Conservation (phyloP, 2,888 invertebrate species). For the Crematogaster levior region DNA sequence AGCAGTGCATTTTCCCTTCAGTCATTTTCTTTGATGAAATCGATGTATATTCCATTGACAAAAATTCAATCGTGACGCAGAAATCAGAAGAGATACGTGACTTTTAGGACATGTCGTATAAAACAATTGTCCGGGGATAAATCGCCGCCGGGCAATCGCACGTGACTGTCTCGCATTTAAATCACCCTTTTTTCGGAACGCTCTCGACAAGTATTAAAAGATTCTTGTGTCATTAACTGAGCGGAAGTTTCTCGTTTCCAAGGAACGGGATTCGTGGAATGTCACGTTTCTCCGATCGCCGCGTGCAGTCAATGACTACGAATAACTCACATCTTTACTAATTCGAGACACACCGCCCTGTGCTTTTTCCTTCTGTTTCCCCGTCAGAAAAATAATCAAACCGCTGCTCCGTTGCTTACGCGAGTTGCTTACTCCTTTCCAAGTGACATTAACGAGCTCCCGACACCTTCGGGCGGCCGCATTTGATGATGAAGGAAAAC, state of each 20-base stretch:
- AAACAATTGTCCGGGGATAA: constrained; percentile 39
- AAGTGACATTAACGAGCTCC: constrained; percentile 68
- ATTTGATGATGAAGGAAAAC: constrained; percentile 53
- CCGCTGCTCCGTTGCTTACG: constrained; percentile 47
- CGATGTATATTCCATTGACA: neutral
- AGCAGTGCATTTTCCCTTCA: neutral
- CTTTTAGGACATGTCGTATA: neutral
- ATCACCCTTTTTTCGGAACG: constrained; percentile 21
- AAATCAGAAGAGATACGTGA: constrained; percentile 9
- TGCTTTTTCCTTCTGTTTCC: constrained; percentile 1
- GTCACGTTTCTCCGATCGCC: constrained; percentile 42
- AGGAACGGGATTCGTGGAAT: constrained; percentile 40
- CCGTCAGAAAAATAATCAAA: constrained; percentile 58
- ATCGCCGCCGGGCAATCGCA: constrained; percentile 22
- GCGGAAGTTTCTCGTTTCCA: constrained; percentile 11
- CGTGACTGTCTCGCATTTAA: constrained; percentile 33
- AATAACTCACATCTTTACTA: constrained; percentile 31
- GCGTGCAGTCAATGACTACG: constrained; percentile 36
- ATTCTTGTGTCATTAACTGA: constrained; percentile 26
- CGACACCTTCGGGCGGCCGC: constrained; percentile 49
- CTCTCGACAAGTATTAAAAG: constrained; percentile 41
- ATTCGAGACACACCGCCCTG: constrained; percentile 30
- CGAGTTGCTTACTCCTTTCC: constrained; percentile 17
- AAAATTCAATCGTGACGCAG: neutral
- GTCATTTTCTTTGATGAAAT: neutral